Evolutionary conservation across 2,113 vertebrate genomes (phyloP).

Genomic region (Platysteira castanea): DNA sequence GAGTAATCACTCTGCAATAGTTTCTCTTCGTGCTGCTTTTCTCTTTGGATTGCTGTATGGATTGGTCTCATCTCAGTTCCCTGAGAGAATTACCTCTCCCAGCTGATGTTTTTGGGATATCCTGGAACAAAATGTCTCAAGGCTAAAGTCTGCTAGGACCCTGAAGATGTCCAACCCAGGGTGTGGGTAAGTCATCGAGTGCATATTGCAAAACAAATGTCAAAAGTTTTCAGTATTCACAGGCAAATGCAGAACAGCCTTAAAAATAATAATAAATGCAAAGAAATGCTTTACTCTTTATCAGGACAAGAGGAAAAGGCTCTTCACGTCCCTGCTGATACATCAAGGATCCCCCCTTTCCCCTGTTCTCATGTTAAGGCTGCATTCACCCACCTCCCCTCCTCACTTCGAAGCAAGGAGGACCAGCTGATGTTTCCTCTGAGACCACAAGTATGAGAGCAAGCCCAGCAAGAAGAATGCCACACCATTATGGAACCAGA

Average conservation of each 20-base stretch:
- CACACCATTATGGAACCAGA: neutral
- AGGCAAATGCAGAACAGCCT: neutral
- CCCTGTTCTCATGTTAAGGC: neutral
- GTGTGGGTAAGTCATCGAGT: neutral
- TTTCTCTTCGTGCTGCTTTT: neutral
- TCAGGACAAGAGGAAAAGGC: neutral
- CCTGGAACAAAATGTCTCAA: neutral
- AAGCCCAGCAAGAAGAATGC: neutral
- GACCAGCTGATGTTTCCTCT: neutral
- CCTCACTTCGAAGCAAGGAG: neutral
- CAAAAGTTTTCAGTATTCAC: neutral
- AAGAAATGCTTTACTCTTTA: neutral
- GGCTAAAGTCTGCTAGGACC: neutral
- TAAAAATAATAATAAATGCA: neutral
- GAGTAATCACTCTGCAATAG: neutral
- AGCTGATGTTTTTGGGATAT: neutral
- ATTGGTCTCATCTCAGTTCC: neutral
- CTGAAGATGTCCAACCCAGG: accelerated
- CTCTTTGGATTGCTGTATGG: neutral
- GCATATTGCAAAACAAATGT: neutral
- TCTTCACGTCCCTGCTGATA: neutral
- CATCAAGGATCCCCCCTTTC: neutral
- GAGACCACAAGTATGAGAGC: slow-evolving; percentile 24
- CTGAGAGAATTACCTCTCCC: neutral
- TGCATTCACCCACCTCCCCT: neutral